phyloP scores from a whole-genome alignment of 2,888 invertebrate genomes.

The Calliphora vomitoria region DNA sequence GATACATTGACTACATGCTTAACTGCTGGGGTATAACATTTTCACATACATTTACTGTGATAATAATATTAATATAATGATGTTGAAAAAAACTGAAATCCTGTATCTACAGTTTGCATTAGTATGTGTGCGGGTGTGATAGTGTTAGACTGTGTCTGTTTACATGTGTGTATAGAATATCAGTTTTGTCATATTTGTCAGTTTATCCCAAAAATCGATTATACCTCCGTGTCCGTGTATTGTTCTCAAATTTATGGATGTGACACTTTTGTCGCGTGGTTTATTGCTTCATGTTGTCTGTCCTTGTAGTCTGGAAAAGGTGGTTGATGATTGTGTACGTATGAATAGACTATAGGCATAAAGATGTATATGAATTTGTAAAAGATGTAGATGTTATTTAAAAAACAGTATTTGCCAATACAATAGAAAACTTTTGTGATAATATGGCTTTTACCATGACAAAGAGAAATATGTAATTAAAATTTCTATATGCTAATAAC shows the following conservation, averaged over 20 bases:
- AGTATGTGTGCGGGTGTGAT: background rate
- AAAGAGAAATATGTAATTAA: no score
- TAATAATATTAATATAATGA: background rate
- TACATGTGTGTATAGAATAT: background rate
- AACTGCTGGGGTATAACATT: background rate
- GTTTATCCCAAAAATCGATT: constrained; percentile 62
- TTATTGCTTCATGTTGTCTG: constrained; percentile 15
- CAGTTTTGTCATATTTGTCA: constrained; percentile 37
- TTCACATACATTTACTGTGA: constrained; percentile 9
- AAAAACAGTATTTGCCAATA: no score
- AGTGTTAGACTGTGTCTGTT: background rate
- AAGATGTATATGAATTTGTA: no score
- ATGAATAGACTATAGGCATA: no score
- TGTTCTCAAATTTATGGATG: constrained; percentile 8
- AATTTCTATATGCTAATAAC: no score
- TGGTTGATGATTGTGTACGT: background rate
- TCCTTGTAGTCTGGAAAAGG: background rate
- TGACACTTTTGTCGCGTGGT: constrained; percentile 48
- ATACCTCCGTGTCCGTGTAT: background rate
- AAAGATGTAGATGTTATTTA: no score
- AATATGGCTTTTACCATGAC: no score
- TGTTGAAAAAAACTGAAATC: background rate
- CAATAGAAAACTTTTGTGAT: no score
- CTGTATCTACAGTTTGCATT: background rate
- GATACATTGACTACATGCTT: no score